Conservation (phyloP, 2,797 vertebrate genomes). For the Tamandua tetradactyla region DNA sequence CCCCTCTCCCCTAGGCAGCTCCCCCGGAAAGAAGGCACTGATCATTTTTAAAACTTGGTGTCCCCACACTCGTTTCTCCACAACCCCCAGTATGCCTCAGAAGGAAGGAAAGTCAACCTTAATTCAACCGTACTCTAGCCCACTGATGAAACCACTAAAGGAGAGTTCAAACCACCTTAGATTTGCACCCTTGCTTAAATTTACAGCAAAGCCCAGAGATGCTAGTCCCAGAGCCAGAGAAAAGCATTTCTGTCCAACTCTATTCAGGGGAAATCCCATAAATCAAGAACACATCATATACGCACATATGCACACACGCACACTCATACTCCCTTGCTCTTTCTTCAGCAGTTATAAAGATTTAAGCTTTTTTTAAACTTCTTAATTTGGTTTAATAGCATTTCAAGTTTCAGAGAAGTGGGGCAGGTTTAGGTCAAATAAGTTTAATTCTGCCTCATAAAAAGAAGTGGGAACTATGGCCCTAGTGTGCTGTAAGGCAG, state of each 20-base stretch:
- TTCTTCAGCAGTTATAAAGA: conserved; percentile 51
- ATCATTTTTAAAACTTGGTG: not conserved
- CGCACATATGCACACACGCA: rapidly evolving
- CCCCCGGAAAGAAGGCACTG: not conserved
- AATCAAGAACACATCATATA: not conserved
- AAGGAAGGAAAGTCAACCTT: not conserved
- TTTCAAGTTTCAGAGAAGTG: conserved; percentile 64
- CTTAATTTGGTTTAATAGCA: conserved; percentile 68
- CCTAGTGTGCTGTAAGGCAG: not conserved
- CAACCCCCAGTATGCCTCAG: rapidly evolving
- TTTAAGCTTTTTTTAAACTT: conserved; percentile 49
- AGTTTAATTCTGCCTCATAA: conserved; percentile 51
- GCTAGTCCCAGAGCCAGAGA: not conserved
- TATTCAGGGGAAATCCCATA: not conserved
- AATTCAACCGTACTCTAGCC: not conserved
- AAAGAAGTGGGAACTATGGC: conserved; percentile 21
- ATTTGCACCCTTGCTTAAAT: not conserved
- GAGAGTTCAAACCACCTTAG: not conserved
- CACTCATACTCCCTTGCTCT: not conserved
- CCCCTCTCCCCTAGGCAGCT: not conserved
- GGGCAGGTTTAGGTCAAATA: conserved; percentile 64
- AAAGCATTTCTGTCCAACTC: not conserved
- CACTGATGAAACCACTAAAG: not conserved
- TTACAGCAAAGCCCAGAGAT: not conserved
- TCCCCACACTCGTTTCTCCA: not conserved